These are phyloP conservation scores for Carettochelys insculpta DNA, from an alignment of 2,113 vertebrate genomes.

Conservation along the genomic window DNA sequence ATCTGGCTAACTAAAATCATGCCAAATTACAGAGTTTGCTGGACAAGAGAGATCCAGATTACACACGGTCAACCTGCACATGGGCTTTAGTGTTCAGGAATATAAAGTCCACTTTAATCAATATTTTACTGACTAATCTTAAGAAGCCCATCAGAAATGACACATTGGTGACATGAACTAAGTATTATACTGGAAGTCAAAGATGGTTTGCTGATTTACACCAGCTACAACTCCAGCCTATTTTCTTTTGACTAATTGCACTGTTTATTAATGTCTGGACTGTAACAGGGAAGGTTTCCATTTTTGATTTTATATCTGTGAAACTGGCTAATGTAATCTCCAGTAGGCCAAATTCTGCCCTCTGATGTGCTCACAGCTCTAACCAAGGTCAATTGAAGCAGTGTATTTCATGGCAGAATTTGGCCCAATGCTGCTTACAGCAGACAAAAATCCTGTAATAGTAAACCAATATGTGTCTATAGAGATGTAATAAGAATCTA, in stretches of 20 bases:
- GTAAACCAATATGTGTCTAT: not conserved
- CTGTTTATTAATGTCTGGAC: not conserved
- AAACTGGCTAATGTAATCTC: not conserved
- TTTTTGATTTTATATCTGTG: not conserved
- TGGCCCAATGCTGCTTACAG: not conserved
- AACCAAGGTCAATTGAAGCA: not conserved
- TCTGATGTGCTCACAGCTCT: not conserved
- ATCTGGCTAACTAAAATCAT: too few species aligned
- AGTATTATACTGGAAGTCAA: not conserved
- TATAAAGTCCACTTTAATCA: not conserved
- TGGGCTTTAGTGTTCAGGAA: not conserved
- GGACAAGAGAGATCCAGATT: too few species aligned
- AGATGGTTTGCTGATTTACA: not conserved
- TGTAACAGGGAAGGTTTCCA: not conserved
- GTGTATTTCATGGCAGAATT: not conserved
- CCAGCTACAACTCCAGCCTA: not conserved
- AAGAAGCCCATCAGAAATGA: not conserved
- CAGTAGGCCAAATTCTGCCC: not conserved
- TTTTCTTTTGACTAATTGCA: not conserved
- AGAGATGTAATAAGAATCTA: not conserved
- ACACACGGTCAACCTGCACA: too few species aligned
- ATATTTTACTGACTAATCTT: conserved; percentile 5
- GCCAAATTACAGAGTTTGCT: too few species aligned
- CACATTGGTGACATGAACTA: not conserved
- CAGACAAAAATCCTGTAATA: not conserved